Evolutionary conservation across 2,888 invertebrate genomes (phyloP).

Genomic region (Sialis lutaria): DNA sequence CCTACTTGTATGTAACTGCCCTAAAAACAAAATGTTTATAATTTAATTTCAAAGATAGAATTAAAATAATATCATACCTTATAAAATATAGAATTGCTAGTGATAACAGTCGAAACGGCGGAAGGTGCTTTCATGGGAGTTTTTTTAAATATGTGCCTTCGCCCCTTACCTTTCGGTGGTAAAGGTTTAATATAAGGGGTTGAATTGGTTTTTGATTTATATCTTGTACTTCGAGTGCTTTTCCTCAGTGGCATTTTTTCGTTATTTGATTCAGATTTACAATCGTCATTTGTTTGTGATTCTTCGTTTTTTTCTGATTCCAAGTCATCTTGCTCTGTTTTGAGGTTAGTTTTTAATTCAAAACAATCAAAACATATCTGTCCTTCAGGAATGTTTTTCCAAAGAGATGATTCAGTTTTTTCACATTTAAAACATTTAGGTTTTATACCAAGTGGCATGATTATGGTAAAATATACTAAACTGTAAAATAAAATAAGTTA

Average conservation of each 20-base stretch:
- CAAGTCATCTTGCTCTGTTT: conserved; percentile 19
- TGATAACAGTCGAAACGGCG: conserved; percentile 64
- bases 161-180: conserved; percentile 49
- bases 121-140: conserved; percentile 65
- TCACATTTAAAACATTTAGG: conserved; percentile 56
- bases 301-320: conserved; percentile 11
- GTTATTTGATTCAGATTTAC: conserved; percentile 25
- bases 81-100: conserved; percentile 62
- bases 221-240: conserved; percentile 38
- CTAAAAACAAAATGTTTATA: conserved; percentile 21
- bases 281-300: conserved; percentile 19
- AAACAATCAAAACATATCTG: conserved; percentile 64
- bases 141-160: conserved; percentile 62
- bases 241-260: conserved; percentile 35
- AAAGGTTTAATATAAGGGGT: conserved; percentile 24
- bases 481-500: no score
- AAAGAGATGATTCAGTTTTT: conserved; percentile 49
- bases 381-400: conserved; percentile 58
- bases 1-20: conserved; percentile 75
- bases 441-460: conserved; percentile 29
- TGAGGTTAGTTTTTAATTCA: conserved; percentile 29
- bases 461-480: neutral
- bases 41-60: neutral
- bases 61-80: conserved; percentile 28
- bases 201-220: conserved; percentile 27